Conservation (phyloP, 2,113 vertebrate species). For the Saccopteryx bilineata region DNA sequence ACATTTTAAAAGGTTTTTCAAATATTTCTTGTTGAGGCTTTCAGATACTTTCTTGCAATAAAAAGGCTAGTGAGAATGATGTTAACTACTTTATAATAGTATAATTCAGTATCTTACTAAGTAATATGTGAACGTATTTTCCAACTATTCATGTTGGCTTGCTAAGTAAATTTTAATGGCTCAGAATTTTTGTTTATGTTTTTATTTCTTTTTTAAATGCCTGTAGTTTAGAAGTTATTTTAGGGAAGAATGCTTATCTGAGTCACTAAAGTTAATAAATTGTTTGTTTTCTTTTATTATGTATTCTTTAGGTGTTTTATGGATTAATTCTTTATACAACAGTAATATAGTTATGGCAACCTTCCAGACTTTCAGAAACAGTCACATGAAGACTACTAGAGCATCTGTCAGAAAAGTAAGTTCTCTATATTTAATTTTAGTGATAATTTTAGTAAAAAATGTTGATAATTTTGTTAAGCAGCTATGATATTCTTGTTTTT, state of each 20-base stretch:
- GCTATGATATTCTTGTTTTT: conserved; percentile 10
- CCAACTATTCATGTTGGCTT: conserved; percentile 4
- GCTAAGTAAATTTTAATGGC: conserved; percentile 22
- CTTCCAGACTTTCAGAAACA: conserved; percentile 88
- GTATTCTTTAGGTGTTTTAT: conserved; percentile 80
- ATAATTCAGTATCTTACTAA: conserved; percentile 31
- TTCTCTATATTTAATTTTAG: conserved; percentile 3
- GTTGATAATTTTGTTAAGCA: not conserved
- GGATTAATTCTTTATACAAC: conserved; percentile 60
- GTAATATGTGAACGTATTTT: conserved; percentile 19
- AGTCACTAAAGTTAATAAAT: conserved; percentile 45
- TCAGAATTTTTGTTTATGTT: conserved; percentile 18
- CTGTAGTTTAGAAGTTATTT: conserved; percentile 27
- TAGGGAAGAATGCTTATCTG: conserved; percentile 56
- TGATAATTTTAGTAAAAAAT: conserved; percentile 40
- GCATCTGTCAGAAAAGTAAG: conserved; percentile 92
- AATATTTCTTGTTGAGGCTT: conserved; percentile 30
- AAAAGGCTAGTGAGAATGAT: not conserved
- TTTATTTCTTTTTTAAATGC: conserved; percentile 56
- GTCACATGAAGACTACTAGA: conserved; percentile 89
- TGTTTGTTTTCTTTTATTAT: conserved; percentile 41
- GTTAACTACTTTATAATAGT: conserved; percentile 6
- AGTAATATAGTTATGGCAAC: conserved; percentile 90
- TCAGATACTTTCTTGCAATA: not conserved
- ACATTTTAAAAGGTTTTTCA: conserved; percentile 51